Percentiles rank a stretch among this genome's conserved stretches.
phyloP scores from a whole-genome alignment of 2,797 vertebrate species.

The Sebastiscus albofasciatus region DNA sequence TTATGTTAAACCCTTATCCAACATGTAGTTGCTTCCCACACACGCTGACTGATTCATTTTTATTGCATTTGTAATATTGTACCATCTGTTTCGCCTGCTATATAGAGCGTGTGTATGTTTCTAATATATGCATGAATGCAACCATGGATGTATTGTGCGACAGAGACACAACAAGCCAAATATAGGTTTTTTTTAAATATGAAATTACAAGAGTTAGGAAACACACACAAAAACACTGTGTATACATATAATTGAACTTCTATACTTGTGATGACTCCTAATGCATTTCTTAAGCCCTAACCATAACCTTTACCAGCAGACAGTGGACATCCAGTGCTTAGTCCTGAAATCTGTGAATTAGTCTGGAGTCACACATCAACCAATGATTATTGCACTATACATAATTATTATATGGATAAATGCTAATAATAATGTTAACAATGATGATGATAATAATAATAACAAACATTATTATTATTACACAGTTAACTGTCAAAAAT shows the following conservation, averaged over 20 bases:
- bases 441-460: too few relatives aligned
- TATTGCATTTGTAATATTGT: not conserved
- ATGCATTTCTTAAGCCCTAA: not conserved
- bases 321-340: too few relatives aligned
- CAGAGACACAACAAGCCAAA: not conserved
- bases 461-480: too few relatives aligned
- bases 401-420: too few relatives aligned
- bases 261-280: not conserved
- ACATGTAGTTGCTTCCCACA: not conserved
- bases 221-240: not conserved
- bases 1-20: constrained; percentile 1
- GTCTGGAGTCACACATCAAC: too few relatives aligned
- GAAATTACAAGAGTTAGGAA: too few relatives aligned
- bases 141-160: not conserved
- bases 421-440: too few relatives aligned
- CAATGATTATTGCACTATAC: too few relatives aligned
- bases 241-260: not conserved
- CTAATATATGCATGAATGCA: not conserved
- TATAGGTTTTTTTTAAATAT: not conserved
- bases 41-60: not conserved
- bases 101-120: not conserved
- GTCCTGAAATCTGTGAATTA: too few relatives aligned
- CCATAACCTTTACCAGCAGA: not conserved
- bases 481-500: too few relatives aligned
- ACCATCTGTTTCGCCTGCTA: not conserved